Conservation (phyloP, 2,797 vertebrate genomes). For the Tadarida brasiliensis region DNA sequence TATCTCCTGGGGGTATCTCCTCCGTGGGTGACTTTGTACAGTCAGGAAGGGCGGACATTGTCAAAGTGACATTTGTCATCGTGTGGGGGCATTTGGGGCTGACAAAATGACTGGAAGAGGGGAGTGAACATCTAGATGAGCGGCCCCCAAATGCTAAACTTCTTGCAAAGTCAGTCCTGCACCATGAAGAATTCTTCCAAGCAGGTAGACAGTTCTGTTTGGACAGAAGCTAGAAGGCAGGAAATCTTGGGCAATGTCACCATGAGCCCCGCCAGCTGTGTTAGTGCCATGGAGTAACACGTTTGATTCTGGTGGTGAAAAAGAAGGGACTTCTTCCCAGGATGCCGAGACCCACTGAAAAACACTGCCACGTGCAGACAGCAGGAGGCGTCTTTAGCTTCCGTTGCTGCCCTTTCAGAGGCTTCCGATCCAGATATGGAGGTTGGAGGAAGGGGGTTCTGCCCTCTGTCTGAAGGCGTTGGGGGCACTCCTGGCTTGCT, state of each 20-base stretch:
- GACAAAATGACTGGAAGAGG: not conserved
- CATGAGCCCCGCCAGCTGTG: not conserved
- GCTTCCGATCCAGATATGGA: not conserved
- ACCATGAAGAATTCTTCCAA: not conserved
- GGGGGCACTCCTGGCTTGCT: not conserved
- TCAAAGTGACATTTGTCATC: not conserved
- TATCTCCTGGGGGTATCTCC: not conserved
- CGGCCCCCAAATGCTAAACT: not conserved
- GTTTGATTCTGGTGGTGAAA: not conserved
- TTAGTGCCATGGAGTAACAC: not conserved
- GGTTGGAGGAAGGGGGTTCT: not conserved
- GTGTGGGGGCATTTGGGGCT: not conserved
- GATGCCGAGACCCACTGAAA: not conserved
- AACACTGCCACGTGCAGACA: not conserved
- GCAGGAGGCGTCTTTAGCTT: not conserved
- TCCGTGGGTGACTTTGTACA: not conserved
- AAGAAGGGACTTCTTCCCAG: not conserved
- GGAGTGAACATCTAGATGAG: not conserved
- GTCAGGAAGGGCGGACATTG: not conserved
- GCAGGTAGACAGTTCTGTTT: not conserved
- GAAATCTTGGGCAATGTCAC: not conserved
- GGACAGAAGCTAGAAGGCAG: not conserved
- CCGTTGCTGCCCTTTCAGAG: not conserved
- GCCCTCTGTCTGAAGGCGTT: not conserved
- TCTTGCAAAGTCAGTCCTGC: not conserved